These are phyloP conservation scores for Ophion slaviceki DNA, from an alignment of 2,888 invertebrate genomes.

Conservation along the genomic window DNA sequence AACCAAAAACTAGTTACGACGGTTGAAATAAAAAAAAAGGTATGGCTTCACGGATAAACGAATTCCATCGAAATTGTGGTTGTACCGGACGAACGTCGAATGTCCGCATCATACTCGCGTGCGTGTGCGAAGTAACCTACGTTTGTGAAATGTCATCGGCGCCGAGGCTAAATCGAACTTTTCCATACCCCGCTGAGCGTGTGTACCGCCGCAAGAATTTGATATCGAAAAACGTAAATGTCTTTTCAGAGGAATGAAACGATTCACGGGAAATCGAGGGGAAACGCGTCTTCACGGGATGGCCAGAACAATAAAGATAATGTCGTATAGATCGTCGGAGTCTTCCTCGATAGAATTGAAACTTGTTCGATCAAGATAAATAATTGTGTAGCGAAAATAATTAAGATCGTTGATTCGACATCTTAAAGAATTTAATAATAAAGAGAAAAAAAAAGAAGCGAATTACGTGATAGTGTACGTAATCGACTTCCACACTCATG, in stretches of 20 bases:
- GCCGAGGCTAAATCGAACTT: constrained; percentile 20
- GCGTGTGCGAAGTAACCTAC: constrained; percentile 4
- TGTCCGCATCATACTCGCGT: constrained; percentile 2
- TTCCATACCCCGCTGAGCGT: constrained; percentile 28
- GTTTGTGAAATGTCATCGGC: constrained; percentile 31
- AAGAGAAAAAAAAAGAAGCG: constrained; percentile 62
- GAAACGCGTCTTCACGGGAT: not conserved
- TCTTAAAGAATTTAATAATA: constrained; percentile 44
- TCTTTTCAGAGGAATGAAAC: constrained; percentile 6
- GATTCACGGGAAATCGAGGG: constrained; percentile 1
- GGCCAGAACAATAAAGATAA: constrained; percentile 39
- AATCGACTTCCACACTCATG: constrained; percentile 73
- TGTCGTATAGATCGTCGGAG: constrained; percentile 74
- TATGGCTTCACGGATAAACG: not conserved
- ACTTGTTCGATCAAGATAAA: constrained; percentile 81
- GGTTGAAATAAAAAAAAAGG: constrained; percentile 23
- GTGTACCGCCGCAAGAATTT: not conserved
- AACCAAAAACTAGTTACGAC: not conserved
- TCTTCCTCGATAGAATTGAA: constrained; percentile 81
- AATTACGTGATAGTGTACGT: constrained; percentile 74
- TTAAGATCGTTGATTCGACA: constrained; percentile 69
- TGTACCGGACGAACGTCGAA: constrained; percentile 27
- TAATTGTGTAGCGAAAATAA: constrained; percentile 69
- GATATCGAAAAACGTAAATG: constrained; percentile 8
- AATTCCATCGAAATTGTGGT: constrained; percentile 19